Conservation (phyloP, 2,888 invertebrate species). For the Ornithoptera alexandrae region DNA sequence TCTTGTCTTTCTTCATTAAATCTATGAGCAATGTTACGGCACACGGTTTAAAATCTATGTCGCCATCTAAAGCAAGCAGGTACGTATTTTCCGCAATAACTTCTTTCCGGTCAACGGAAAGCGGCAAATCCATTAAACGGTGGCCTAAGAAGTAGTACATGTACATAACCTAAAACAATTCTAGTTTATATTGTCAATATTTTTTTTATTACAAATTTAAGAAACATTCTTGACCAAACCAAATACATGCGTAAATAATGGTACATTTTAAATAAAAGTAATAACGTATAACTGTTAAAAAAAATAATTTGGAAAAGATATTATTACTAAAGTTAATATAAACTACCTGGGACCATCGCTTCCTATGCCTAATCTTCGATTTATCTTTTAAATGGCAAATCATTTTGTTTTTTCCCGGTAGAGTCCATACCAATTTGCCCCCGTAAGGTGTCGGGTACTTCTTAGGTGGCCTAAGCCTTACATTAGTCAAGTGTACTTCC, state of each 20-base stretch:
- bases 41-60: conserved; percentile 91
- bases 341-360: conserved; percentile 93
- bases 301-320: background rate
- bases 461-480: conserved; percentile 82
- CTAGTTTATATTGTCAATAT: background rate
- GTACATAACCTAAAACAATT: conserved; percentile 87
- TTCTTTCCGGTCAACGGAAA: conserved; percentile 81
- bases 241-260: no score
- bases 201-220: background rate
- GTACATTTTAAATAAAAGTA: no score
- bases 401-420: conserved; percentile 92
- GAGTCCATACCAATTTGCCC: conserved; percentile 89
- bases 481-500: conserved; percentile 84
- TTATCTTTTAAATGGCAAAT: conserved; percentile 94
- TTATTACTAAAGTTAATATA: no score
- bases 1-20: conserved; percentile 90
- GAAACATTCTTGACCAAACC: background rate
- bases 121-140: conserved; percentile 85
- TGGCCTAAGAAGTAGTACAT: conserved; percentile 95
- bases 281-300: no score
- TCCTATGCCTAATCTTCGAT: conserved; percentile 91
- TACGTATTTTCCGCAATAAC: conserved; percentile 90
- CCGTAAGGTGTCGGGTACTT: conserved; percentile 92
- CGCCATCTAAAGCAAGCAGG: conserved; percentile 91
- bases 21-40: conserved; percentile 90